These are phyloP conservation scores for Tipula vernalis DNA, from an alignment of 2,888 invertebrate genomes.

Conservation along the genomic window DNA sequence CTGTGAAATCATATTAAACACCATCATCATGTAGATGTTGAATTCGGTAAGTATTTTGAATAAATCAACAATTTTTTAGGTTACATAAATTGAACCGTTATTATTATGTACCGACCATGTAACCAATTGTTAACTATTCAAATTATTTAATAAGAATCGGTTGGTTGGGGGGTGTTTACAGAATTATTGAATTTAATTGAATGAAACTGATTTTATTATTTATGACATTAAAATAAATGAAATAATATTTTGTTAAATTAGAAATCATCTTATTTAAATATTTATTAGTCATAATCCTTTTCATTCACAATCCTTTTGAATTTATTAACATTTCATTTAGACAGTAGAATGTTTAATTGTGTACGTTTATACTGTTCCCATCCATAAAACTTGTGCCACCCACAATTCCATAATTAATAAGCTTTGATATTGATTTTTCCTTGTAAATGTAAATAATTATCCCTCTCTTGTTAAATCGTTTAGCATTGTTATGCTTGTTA, in stretches of 20 bases:
- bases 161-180: too few relatives aligned
- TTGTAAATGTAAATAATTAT: neutral
- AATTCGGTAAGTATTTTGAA: neutral
- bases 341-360: neutral
- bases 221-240: too few relatives aligned
- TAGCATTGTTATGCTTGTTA: neutral
- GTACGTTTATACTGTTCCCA: neutral
- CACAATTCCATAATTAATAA: neutral
- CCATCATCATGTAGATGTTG: neutral
- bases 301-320: neutral
- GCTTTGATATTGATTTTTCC: neutral
- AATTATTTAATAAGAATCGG: too few relatives aligned
- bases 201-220: neutral
- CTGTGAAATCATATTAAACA: neutral
- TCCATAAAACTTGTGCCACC: neutral
- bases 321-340: neutral
- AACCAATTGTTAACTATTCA: neutral
- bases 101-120: neutral
- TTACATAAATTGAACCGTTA: too few relatives aligned
- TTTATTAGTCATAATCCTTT: neutral
- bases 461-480: neutral
- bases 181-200: too few relatives aligned
- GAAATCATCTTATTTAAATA: neutral
- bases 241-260: neutral
- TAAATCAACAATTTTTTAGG: neutral